These are phyloP conservation scores for Geodia barretti DNA, from an alignment of 37 sponge, comb jelly and placozoan species.

Conservation along the genomic window DNA sequence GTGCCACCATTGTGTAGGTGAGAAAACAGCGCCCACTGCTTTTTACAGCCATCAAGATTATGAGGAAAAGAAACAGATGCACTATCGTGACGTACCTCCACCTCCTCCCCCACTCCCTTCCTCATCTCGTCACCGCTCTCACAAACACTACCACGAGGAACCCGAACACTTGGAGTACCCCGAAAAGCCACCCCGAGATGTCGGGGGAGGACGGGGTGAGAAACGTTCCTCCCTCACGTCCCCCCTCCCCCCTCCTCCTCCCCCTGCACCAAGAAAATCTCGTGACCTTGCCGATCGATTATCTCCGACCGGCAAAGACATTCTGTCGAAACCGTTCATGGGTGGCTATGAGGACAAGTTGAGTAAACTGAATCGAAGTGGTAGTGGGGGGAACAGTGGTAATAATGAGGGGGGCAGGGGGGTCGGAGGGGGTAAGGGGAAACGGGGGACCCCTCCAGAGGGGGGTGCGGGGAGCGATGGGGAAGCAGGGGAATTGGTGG, in stretches of 20 bases:
- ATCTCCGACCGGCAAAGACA: background rate
- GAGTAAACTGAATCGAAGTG: background rate
- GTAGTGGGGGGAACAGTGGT: background rate
- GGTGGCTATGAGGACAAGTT: background rate
- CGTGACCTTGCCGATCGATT: background rate
- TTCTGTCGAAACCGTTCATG: background rate
- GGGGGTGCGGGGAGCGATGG: background rate
- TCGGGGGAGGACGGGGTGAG: background rate
- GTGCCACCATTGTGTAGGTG: background rate
- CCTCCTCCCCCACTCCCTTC: background rate
- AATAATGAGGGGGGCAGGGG: background rate
- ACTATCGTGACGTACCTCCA: background rate
- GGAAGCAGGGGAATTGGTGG: background rate
- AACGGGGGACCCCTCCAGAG: background rate
- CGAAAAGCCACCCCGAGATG: background rate
- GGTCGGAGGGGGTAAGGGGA: background rate
- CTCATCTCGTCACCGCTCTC: background rate
- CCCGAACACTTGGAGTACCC: background rate
- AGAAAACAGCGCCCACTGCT: background rate
- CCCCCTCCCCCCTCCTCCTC: background rate
- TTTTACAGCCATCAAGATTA: constrained; percentile 1
- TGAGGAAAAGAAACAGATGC: constrained; percentile 14
- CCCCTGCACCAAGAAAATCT: background rate
- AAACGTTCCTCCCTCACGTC: background rate
- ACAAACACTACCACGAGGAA: background rate